Evolutionary conservation across 2,797 vertebrate genomes (phyloP).

Genomic region (Crotalus adamanteus): DNA sequence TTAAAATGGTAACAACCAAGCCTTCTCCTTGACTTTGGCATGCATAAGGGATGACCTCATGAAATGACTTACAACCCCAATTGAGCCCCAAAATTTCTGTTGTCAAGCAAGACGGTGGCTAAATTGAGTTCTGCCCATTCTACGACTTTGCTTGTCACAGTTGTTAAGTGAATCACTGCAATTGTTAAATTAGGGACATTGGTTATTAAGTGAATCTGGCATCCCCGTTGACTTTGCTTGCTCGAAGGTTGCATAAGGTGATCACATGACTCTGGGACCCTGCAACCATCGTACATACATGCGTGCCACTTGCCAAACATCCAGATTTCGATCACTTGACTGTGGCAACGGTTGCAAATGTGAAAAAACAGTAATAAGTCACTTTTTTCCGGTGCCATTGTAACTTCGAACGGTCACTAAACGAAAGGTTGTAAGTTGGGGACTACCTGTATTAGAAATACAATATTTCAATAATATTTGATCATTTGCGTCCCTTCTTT

Average conservation of each 20-base stretch:
- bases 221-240: background rate
- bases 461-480: background rate
- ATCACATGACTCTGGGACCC: background rate
- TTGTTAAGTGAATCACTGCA: background rate
- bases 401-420: background rate
- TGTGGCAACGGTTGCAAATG: background rate
- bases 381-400: background rate
- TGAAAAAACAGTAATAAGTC: background rate
- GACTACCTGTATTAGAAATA: background rate
- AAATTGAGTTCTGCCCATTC: background rate
- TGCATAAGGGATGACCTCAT: background rate
- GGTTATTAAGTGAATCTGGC: background rate
- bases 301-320: background rate
- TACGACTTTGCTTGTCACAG: background rate
- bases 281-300: background rate
- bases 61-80: background rate
- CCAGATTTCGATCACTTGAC: too few species aligned
- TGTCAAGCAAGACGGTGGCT: background rate
- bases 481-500: background rate
- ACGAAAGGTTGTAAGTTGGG: background rate
- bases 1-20: background rate
- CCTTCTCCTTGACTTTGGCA: background rate
- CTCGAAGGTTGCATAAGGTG: background rate
- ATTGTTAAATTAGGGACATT: background rate
- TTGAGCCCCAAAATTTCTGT: background rate